These are phyloP conservation scores for Drosophila atripex DNA, from an alignment of 2,888 invertebrate species.

Conservation along the genomic window DNA sequence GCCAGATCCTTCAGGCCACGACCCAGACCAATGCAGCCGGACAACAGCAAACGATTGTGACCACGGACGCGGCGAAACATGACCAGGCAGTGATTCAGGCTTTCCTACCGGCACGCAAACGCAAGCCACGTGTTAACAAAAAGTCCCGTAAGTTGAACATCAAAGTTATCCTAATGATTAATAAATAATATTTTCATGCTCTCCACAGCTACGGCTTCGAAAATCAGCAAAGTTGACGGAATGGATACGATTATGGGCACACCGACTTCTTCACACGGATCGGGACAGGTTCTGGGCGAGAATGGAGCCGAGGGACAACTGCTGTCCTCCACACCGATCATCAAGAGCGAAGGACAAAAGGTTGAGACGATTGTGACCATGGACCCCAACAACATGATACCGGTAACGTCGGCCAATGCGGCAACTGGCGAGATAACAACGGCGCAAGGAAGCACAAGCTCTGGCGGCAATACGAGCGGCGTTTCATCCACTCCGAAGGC, in stretches of 20 bases:
- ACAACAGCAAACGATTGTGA: slow-evolving; percentile 82
- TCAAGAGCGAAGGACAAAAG: slow-evolving; percentile 81
- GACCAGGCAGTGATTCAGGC: slow-evolving; percentile 84
- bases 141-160: slow-evolving; percentile 80
- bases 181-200: not conserved
- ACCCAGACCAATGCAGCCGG: slow-evolving; percentile 76
- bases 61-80: slow-evolving; percentile 82
- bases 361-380: slow-evolving; percentile 82
- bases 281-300: slow-evolving; percentile 67
- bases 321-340: slow-evolving; percentile 79
- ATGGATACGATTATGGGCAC: slow-evolving; percentile 83
- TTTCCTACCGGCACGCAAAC: slow-evolving; percentile 85
- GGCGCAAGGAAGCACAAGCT: slow-evolving; percentile 56
- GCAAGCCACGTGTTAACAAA: slow-evolving; percentile 85
- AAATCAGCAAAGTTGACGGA: slow-evolving; percentile 82
- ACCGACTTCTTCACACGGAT: slow-evolving; percentile 78
- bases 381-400: slow-evolving; percentile 80
- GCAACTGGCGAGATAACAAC: slow-evolving; percentile 70
- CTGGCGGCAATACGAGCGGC: slow-evolving; percentile 56
- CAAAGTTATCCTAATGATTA: not conserved
- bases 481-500: slow-evolving; percentile 64
- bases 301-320: slow-evolving; percentile 77
- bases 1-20: slow-evolving; percentile 82
- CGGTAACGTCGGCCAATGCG: slow-evolving; percentile 71
- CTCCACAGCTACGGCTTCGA: slow-evolving; percentile 79